Base-by-base conservation (phyloP, 2,888 invertebrate genomes). In the Tipula helvola region DNA sequence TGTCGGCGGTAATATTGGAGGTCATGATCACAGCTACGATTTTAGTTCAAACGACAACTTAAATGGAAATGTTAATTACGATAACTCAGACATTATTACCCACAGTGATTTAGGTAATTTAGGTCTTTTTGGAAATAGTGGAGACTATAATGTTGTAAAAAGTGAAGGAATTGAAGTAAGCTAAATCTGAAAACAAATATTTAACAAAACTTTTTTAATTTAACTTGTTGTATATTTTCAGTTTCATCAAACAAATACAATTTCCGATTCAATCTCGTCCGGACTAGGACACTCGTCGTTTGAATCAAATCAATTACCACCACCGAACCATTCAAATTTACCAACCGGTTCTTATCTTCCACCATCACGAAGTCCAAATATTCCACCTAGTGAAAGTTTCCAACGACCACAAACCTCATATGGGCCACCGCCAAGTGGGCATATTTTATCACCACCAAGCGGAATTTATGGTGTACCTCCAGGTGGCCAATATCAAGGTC, bases 391-490 rank as follows among this genome's bases (percentile, higher is more conserved):
- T 52, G 89, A 89, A 5, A 91, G 92, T 41, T 92, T 92, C 91
- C 88, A 92, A 90, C 89, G 89, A 5, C 88, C 88, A 90, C 87
- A 89, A 87, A 88, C 88, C n/a, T 89, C 88, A 52, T 89, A 90
- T 88, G 90, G 89, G n/a, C 89, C 93, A 7, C 93, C 94, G 1
- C 94, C 94, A 3, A 93, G 93, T 87, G 94, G 93, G 5, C 41
- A 85, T 18, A 12, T 42, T 18, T 57, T 86, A n/a, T 90, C 93
- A 7, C 93, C 94, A 1, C 94, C 94, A 2, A 93, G 93, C 87
- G 94, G 93, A 0, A 89, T 93, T 16, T 95, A 94, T 89, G 94
- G 94, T 0, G 93, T 93, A 0, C 94, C 94, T 41, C 93, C 93
- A 0, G 93, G 93, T 44, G 92, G 93, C 18, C 90, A 91, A 87